phyloP scores from a whole-genome alignment of 2,888 invertebrate genomes.

The Melolontha melolontha region DNA sequence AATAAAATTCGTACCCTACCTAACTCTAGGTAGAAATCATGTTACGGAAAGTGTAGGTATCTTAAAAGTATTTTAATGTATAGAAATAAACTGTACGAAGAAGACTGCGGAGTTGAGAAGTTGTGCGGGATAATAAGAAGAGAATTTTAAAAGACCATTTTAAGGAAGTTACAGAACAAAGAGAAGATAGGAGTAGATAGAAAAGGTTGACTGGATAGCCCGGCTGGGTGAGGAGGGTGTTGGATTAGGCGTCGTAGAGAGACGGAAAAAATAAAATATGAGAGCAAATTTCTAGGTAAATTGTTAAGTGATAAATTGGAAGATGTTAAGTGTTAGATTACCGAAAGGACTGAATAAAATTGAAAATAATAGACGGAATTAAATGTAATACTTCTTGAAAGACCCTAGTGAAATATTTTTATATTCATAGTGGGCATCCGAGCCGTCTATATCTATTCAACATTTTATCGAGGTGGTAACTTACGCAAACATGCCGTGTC shows the following conservation, averaged over 20 bases:
- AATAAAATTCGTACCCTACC: not conserved
- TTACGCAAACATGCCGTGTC: no score
- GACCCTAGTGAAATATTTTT: constrained; percentile 23
- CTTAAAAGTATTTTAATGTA: constrained; percentile 25
- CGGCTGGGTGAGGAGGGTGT: not conserved
- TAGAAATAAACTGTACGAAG: constrained; percentile 11
- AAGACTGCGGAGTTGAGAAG: constrained; percentile 14
- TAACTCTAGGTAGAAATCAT: constrained; percentile 16
- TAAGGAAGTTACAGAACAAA: constrained; percentile 31
- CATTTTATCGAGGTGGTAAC: no score
- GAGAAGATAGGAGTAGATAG: constrained; percentile 21
- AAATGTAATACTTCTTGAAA: constrained; percentile 24
- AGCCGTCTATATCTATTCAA: no score
- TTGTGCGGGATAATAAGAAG: constrained; percentile 29
- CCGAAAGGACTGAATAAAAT: constrained; percentile 25
- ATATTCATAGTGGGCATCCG: constrained; percentile 1
- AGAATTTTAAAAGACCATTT: constrained; percentile 23
- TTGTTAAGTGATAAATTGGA: constrained; percentile 30
- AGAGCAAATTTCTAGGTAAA: constrained; percentile 31
- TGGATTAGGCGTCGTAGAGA: constrained; percentile 12
- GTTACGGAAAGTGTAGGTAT: constrained; percentile 17
- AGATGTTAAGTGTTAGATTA: constrained; percentile 6
- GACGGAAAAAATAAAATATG: constrained; percentile 21
- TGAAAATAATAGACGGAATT: constrained; percentile 31
- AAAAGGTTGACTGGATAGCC: not conserved